These are phyloP conservation scores for Chelonus formosanus DNA, from an alignment of 2,888 invertebrate species.

Conservation along the genomic window DNA sequence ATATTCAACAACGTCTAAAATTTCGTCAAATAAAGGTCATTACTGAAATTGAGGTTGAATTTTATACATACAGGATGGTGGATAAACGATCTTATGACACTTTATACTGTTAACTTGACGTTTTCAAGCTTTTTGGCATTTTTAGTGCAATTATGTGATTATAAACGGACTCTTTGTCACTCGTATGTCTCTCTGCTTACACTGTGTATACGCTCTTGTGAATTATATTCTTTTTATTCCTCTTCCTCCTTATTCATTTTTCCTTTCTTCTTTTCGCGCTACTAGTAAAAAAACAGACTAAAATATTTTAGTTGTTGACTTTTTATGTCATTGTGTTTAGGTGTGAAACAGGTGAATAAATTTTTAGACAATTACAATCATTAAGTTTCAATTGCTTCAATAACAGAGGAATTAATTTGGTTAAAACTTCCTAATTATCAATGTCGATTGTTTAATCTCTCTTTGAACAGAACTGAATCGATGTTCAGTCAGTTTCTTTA, in stretches of 20 bases:
- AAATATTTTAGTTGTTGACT: neutral
- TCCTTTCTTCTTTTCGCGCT: constrained; percentile 27
- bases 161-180: constrained; percentile 29
- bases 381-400: neutral
- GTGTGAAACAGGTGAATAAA: neutral
- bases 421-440: too few species aligned
- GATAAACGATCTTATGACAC: too few species aligned
- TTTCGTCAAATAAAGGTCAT: too few species aligned
- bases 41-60: too few species aligned
- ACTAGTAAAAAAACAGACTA: neutral
- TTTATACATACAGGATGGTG: too few species aligned
- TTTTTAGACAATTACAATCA: neutral
- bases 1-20: too few species aligned
- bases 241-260: neutral
- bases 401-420: too few species aligned
- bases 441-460: too few species aligned
- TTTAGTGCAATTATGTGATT: constrained; percentile 28
- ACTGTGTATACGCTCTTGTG: constrained; percentile 36
- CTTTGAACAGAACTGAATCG: too few species aligned
- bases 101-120: too few species aligned
- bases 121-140: neutral
- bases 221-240: constrained; percentile 32
- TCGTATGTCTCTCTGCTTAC: constrained; percentile 13
- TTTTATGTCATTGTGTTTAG: neutral
- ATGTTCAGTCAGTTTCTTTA: too few species aligned